A percentile compares a stretch with the other conserved stretches of the same genome.
These are phyloP conservation scores for Dryobotodes eremita DNA, from an alignment of 2,888 invertebrate species.

Conservation along the genomic window DNA sequence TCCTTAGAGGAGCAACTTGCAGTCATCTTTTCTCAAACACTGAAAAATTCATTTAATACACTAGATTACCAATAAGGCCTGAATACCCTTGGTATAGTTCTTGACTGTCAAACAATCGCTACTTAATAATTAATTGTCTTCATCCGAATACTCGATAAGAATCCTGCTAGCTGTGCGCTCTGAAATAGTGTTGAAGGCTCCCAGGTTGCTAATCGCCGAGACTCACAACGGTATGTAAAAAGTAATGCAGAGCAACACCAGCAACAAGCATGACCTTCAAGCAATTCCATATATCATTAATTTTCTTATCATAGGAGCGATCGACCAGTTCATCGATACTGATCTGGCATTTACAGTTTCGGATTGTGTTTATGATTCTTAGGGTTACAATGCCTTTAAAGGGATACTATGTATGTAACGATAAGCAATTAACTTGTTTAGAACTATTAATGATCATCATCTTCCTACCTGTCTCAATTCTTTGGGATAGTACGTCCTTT, in stretches of 20 bases:
- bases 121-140: neutral
- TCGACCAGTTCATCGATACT: slow-evolving; percentile 20
- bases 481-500: too few relatives aligned
- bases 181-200: slow-evolving; percentile 29
- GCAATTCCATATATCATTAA: slow-evolving; percentile 30
- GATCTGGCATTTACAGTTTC: slow-evolving; percentile 22
- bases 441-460: too few relatives aligned
- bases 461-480: too few relatives aligned
- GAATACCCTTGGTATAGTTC: too few relatives aligned
- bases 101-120: neutral
- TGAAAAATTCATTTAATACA: too few relatives aligned
- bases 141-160: neutral
- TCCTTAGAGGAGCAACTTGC: too few relatives aligned
- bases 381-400: neutral
- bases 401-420: neutral
- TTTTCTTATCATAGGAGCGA: slow-evolving; percentile 13
- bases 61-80: too few relatives aligned
- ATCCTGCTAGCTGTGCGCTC: neutral
- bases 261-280: slow-evolving; percentile 15
- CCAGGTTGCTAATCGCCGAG: neutral
- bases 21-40: too few relatives aligned
- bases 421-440: neutral
- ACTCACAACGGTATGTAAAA: slow-evolving; percentile 19
- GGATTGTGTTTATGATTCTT: neutral
- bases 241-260: slow-evolving; percentile 37